Evolutionary conservation across 2,888 invertebrate genomes (phyloP).

Genomic region (Scelioninae gen. 2): DNA sequence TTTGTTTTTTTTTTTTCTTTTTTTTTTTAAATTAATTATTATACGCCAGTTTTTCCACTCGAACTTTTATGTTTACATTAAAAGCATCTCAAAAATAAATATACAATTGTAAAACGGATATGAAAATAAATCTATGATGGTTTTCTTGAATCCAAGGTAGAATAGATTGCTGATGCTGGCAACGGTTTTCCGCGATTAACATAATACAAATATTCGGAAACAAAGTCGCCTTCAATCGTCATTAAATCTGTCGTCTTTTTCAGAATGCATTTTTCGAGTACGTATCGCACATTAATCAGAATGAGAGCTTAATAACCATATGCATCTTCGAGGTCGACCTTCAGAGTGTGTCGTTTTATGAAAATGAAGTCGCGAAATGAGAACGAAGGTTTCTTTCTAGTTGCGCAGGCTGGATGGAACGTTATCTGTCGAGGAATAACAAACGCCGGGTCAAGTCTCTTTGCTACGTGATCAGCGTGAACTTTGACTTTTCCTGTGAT

Average conservation of each 20-base stretch:
- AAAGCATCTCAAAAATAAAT: not conserved
- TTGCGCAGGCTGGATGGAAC: conserved; percentile 26
- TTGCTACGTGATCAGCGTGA: conserved; percentile 41
- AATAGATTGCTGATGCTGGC: conserved; percentile 20
- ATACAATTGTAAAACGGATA: not conserved
- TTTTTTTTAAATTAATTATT: too few species aligned
- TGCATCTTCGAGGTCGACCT: conserved; percentile 43
- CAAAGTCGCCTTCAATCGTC: conserved; percentile 16
- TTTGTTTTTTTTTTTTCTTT: too few species aligned
- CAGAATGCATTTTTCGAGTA: conserved; percentile 23
- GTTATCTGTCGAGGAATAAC: conserved; percentile 51
- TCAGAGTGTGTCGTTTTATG: conserved; percentile 47
- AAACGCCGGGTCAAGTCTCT: conserved; percentile 54
- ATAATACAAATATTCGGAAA: conserved; percentile 43
- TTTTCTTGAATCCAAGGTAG: conserved; percentile 32
- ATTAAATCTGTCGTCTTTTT: conserved; percentile 8
- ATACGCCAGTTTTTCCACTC: too few species aligned
- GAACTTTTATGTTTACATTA: too few species aligned
- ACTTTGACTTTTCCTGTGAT: conserved; percentile 49
- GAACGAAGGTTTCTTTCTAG: conserved; percentile 51
- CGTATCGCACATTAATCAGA: conserved; percentile 30
- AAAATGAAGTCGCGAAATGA: conserved; percentile 55
- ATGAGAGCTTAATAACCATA: conserved; percentile 42
- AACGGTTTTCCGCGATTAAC: conserved; percentile 26
- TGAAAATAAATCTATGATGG: conserved; percentile 12